Evolutionary conservation across 2,797 vertebrate species (phyloP).

Genomic region (Tympanoctomys barrerae): DNA sequence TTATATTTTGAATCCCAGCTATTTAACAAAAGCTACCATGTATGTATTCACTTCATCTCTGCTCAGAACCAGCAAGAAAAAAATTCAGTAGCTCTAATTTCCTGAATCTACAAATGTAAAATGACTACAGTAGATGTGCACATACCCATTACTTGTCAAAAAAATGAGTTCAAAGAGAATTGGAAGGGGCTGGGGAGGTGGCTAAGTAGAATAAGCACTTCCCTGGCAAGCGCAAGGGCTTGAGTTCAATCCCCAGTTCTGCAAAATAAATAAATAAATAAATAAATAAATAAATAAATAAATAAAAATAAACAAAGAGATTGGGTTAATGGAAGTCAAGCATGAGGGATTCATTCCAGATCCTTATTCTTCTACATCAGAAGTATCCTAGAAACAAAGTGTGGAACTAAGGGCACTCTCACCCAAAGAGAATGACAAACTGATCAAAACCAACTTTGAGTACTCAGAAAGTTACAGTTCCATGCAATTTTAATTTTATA

Average conservation of each 20-base stretch:
- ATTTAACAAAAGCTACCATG: constrained; percentile 21
- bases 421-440: not conserved
- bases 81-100: not conserved
- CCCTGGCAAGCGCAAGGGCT: too few relatives aligned
- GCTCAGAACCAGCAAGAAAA: not conserved
- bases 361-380: not conserved
- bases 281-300: too few relatives aligned
- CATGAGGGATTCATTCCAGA: not conserved
- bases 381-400: not conserved
- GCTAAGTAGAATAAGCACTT: too few relatives aligned
- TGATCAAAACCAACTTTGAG: not conserved
- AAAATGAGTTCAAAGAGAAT: not conserved
- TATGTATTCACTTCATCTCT: not conserved
- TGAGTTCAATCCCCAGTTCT: too few relatives aligned
- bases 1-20: not conserved
- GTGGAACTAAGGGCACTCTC: not conserved
- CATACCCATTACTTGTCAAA: not conserved
- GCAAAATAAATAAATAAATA: too few relatives aligned
- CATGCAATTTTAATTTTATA: constrained; percentile 17
- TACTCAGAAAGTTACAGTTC: constrained; percentile 28
- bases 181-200: not conserved
- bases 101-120: not conserved
- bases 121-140: not conserved
- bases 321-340: not conserved
- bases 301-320: not conserved